Base-by-base conservation (phyloP, 2,797 vertebrate genomes). In the Sciaenops ocellatus region DNA sequence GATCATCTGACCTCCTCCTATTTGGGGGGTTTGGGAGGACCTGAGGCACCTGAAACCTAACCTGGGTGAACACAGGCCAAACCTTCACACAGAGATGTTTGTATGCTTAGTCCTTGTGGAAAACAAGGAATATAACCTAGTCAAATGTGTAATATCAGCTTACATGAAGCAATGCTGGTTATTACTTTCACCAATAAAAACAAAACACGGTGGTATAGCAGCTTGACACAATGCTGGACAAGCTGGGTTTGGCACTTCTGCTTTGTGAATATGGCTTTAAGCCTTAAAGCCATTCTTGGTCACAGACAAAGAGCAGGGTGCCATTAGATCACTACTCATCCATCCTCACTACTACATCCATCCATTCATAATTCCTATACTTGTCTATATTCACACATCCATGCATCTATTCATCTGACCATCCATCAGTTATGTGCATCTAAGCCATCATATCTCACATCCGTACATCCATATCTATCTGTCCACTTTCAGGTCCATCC, bases 401-500 rank as follows among this genome's bases (percentile, higher is more conserved):
- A 54, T 72, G 75, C 67, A 64, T 30, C 70, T 42, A 54, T 71
- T 81, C 73, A 73, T 78, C 55, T 54, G 50, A 52, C 62, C 82
- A 69, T 85, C 64, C 67, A 85, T 87, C 78, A 83, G 26, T 13
- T 52, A 62, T 65, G 69, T 68, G 11, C 72, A 66, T 68, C 52
- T 12, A 44, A 83, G 55, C 68, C 54, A 71, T 81, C 78, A 63
- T 61, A 59, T 61, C 54, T 69, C 82, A 70, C 54, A 70, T 65
- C 73, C 28, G 60, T 68, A 10, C 46, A 86, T 63, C 38, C 66
- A 72, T 34, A 80, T 75, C 34, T 79, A 73, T 79, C 60, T 18
- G 62, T 83, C 22, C 63, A 78, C 66, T 85, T 80, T 74, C 75
- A 76, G 63, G 61, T 71, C 79, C 64, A 79, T 78, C 68, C 66